These are phyloP conservation scores for Poecilia wingei DNA, from an alignment of 2,797 vertebrate genomes.

Conservation along the genomic window DNA sequence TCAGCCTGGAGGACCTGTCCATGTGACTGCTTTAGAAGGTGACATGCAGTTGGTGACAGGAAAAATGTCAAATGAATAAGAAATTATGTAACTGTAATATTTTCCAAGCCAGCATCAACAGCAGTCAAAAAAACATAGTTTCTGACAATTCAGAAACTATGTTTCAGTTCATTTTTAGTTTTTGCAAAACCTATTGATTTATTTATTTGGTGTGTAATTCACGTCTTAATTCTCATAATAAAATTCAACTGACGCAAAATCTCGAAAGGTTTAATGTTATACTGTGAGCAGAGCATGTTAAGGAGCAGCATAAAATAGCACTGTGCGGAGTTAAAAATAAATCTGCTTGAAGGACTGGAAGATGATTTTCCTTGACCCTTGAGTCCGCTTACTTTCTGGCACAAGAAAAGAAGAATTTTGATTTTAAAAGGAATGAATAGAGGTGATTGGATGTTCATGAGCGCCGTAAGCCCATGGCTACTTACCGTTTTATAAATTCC, in stretches of 20 bases:
- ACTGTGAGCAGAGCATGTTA: slow-evolving; percentile 45
- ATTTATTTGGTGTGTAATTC: not conserved
- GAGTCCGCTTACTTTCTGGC: slow-evolving; percentile 31
- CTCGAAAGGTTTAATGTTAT: slow-evolving; percentile 32
- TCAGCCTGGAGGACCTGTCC: slow-evolving; percentile 70
- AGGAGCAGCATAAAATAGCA: slow-evolving; percentile 51
- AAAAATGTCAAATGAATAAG: slow-evolving; percentile 59
- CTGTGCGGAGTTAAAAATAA: slow-evolving; percentile 28
- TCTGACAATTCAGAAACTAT: not conserved
- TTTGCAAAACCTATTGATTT: not conserved
- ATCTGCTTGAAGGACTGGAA: slow-evolving; percentile 46
- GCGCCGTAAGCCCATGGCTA: not conserved
- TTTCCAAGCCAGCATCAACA: slow-evolving; percentile 44
- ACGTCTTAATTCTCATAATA: slow-evolving; percentile 8
- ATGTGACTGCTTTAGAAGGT: slow-evolving; percentile 66
- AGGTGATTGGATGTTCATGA: slow-evolving; percentile 2
- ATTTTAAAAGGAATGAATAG: slow-evolving; percentile 27
- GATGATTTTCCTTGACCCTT: slow-evolving; percentile 40
- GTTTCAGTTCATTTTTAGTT: not conserved
- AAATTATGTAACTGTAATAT: slow-evolving; percentile 51
- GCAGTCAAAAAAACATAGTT: slow-evolving; percentile 7
- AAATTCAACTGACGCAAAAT: slow-evolving; percentile 43
- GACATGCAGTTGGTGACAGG: slow-evolving; percentile 67
- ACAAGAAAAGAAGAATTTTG: slow-evolving; percentile 13
- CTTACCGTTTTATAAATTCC: slow-evolving; percentile 1